phyloP scores from a whole-genome alignment of 2,888 invertebrate species.

The Marasmarcha lunaedactyla region DNA sequence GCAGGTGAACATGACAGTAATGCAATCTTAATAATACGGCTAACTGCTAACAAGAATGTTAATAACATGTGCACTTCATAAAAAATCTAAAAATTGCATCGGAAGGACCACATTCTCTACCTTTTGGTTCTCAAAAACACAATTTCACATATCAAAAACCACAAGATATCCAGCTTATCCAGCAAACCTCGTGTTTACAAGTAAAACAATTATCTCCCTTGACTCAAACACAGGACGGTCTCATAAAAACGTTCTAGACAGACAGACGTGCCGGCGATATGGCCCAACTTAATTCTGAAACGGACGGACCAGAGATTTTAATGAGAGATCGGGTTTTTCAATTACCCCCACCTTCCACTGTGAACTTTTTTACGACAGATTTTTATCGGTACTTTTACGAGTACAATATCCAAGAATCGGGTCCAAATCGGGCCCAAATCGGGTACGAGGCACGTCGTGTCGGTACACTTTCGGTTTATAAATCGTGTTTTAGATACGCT shows the following conservation, averaged over 20 bases:
- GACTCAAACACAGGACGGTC: constrained; percentile 17
- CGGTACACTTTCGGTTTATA: constrained; percentile 21
- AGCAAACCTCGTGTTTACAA: too few species aligned
- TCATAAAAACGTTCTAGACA: constrained; percentile 34
- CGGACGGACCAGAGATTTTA: constrained; percentile 56
- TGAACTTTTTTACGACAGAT: constrained; percentile 38
- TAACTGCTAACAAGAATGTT: too few species aligned
- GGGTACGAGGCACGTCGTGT: not conserved
- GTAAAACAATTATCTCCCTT: too few species aligned
- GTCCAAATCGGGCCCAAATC: not conserved
- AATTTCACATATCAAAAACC: too few species aligned
- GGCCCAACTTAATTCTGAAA: constrained; percentile 53
- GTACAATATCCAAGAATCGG: not conserved
- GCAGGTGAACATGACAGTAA: too few species aligned
- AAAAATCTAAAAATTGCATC: too few species aligned
- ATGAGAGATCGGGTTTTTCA: constrained; percentile 67
- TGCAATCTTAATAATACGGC: too few species aligned
- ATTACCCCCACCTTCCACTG: constrained; percentile 55
- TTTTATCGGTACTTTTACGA: constrained; percentile 1
- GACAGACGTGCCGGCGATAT: constrained; percentile 58
- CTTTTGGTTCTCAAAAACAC: too few species aligned
- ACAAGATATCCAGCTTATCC: too few species aligned
- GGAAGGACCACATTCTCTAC: too few species aligned
- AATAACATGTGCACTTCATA: too few species aligned
- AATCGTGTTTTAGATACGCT: constrained; percentile 22